Percentiles rank a stretch among this genome's conserved stretches.
Conservation (phyloP, 2,113 vertebrate genomes). For the Cygnus atratus region DNA sequence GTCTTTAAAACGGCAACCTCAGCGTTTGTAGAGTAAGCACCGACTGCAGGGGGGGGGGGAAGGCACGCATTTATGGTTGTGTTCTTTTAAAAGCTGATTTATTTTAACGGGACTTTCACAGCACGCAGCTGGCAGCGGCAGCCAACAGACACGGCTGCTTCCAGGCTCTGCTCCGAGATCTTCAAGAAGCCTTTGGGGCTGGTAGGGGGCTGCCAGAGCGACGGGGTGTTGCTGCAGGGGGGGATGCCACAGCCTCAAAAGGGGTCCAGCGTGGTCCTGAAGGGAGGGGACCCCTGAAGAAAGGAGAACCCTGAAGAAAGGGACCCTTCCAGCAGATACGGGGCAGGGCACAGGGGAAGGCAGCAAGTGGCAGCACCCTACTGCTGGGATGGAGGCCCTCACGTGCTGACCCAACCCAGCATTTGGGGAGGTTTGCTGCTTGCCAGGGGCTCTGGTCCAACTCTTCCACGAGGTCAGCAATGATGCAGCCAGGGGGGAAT, state of each 20-base stretch:
- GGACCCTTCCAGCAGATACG: no score
- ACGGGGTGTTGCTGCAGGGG: not conserved
- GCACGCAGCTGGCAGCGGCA: rapidly evolving
- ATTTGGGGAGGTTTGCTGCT: not conserved
- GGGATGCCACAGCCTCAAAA: not conserved
- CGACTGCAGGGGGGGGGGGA: not conserved
- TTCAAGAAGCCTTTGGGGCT: not conserved
- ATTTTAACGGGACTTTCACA: not conserved
- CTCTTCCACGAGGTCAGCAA: not conserved
- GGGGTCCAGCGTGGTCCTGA: not conserved
- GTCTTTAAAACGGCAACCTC: not conserved
- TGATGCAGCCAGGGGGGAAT: not conserved
- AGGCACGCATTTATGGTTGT: rapidly evolving
- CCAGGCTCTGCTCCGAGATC: not conserved
- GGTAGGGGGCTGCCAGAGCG: rapidly evolving
- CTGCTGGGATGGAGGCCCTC: no score
- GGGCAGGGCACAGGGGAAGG: not conserved
- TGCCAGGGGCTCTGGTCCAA: not conserved
- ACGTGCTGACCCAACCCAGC: not conserved
- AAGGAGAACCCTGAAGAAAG: no score
- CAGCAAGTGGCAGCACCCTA: not conserved
- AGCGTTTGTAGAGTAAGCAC: not conserved
- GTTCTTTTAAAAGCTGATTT: not conserved
- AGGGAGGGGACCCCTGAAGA: no score
- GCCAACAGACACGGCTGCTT: not conserved